Base-by-base conservation (phyloP, 2,888 invertebrate species). In the Nomada ruficornis region DNA sequence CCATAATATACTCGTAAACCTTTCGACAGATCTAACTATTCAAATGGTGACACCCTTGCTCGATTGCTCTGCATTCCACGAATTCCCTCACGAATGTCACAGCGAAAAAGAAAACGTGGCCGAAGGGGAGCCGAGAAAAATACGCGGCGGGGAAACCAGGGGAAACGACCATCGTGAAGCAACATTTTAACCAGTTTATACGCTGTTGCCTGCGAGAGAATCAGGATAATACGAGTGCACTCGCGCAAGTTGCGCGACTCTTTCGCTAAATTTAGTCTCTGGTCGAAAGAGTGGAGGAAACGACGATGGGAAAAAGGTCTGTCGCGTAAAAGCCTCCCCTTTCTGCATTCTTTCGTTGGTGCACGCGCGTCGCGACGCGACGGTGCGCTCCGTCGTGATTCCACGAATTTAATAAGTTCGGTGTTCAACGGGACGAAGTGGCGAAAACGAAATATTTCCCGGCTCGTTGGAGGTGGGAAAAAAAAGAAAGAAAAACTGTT, bases 201-300 rank as follows among this genome's bases (percentile, higher is more conserved):
- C 67, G 60, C 69, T 54, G 26, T 55, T 57, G 64, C 74, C 36
- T 57, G 77, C 44, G 54, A 68, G 77, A 63, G 83, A 82, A 83
- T 83, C 82, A 72, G 83, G 60, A 80, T 86, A 84, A 83, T 73
- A 78, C 76, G 72, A 82, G 81, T 72, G 59, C 68, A 72, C 75
- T 87, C 80, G 76, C 80, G 52, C 47, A 79, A 80, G 80, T 87
- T 77, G 80, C 77, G 71, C 82, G 85, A 82, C 84, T 87, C 80
- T 83, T 72, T 68, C 70, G 87, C 88, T 91, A 90, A 89, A 91
- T 89, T 91, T 90, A 91, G 89, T 87, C 80, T 71, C 72, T 23
- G 36, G 52, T 36, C 64, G 67, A 75, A 73, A 86, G 80, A 83
- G 83, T 62, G 60, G 77, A 70, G 82, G 82, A 64, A 86, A 83